Percentiles rank a stretch among this genome's conserved stretches.
Conservation (phyloP, 2,113 vertebrate species). For the Tragelaphus scriptus region DNA sequence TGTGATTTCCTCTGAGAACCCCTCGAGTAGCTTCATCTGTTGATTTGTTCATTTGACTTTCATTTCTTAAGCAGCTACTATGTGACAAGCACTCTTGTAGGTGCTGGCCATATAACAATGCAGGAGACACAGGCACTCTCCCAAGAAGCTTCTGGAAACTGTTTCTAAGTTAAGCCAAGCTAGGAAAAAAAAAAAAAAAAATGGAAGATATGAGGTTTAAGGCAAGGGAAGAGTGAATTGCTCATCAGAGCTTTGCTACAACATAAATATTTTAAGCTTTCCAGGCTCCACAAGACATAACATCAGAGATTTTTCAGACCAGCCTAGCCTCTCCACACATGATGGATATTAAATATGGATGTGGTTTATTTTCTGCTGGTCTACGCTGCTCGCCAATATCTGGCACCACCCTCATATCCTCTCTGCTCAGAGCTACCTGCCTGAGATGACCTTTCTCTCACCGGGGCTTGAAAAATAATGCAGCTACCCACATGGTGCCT, state of each 20-base stretch:
- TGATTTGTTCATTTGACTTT: neutral
- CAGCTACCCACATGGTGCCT: neutral
- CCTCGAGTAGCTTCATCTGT: neutral
- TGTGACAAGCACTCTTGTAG: neutral
- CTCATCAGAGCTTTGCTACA: neutral
- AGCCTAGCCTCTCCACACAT: neutral
- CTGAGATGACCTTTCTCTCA: neutral
- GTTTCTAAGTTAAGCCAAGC: conserved; percentile 7
- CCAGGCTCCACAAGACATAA: neutral
- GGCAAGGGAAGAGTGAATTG: neutral
- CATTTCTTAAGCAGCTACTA: neutral
- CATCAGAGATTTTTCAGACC: neutral
- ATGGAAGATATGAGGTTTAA: neutral
- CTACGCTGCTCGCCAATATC: neutral
- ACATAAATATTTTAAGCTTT: neutral
- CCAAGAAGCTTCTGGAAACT: neutral
- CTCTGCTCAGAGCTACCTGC: neutral
- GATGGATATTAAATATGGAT: neutral
- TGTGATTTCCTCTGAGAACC: neutral
- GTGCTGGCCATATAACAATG: neutral
- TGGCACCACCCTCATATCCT: neutral
- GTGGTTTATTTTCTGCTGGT: neutral
- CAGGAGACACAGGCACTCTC: neutral
- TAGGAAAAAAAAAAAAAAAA: neutral
- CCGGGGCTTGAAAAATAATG: neutral